Evolutionary conservation across 2,888 invertebrate species (phyloP).

Genomic region (Mythimna vitellina): DNA sequence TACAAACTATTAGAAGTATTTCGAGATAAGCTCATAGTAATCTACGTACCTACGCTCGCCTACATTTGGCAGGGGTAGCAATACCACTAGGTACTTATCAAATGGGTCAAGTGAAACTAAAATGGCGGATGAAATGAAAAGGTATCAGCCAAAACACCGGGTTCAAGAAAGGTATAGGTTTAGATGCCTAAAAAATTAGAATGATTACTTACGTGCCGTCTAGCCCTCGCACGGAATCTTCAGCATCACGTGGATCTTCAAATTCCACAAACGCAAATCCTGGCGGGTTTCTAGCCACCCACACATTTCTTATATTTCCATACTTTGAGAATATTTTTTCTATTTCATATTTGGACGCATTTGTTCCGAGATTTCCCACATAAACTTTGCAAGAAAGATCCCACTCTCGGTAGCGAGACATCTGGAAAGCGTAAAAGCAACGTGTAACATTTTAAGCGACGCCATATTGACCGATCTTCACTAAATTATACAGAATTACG

Average conservation of each 20-base stretch:
- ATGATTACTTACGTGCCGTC: constrained; percentile 92
- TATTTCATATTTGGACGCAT: constrained; percentile 97
- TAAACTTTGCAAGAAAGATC: constrained; percentile 97
- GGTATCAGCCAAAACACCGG: background rate
- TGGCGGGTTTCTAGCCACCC: constrained; percentile 98
- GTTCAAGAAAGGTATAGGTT: background rate
- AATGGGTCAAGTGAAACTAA: constrained; percentile 57
- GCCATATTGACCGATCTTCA: constrained; percentile 70
- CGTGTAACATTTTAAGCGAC: constrained; percentile 61
- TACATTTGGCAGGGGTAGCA: constrained; percentile 46
- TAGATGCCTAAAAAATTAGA: background rate
- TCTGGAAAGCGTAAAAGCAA: constrained; percentile 78
- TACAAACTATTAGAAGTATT: too few relatives aligned
- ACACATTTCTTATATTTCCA: constrained; percentile 97
- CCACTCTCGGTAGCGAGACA: constrained; percentile 95
- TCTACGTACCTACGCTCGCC: background rate
- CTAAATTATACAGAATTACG: background rate
- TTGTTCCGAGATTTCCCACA: constrained; percentile 97
- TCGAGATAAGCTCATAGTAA: background rate
- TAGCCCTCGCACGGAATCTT: constrained; percentile 95
- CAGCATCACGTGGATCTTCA: constrained; percentile 96
- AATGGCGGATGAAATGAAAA: constrained; percentile 55
- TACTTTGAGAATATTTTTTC: constrained; percentile 97
- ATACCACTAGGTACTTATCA: constrained; percentile 6
- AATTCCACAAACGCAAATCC: constrained; percentile 98